These are phyloP conservation scores for Hesperia comma DNA, from an alignment of 2,888 invertebrate species.

Conservation along the genomic window DNA sequence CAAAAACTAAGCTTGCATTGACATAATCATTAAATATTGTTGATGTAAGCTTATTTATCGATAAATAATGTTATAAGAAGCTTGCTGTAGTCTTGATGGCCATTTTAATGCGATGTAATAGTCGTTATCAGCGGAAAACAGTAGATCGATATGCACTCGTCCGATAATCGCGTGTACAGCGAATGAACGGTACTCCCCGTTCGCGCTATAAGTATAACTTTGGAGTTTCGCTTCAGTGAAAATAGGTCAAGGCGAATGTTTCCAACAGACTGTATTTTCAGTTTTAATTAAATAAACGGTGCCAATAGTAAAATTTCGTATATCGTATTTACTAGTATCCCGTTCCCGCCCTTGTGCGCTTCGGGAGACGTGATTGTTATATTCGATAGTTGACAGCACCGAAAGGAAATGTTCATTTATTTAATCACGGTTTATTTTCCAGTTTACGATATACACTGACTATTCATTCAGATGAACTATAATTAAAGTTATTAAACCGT, in stretches of 20 bases:
- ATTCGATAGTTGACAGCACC: background rate
- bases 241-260: constrained; percentile 33
- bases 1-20: background rate
- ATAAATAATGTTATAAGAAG: background rate
- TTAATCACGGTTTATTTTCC: too few species aligned
- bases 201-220: constrained; percentile 29
- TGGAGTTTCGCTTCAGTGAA: constrained; percentile 31
- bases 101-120: constrained; percentile 1
- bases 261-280: constrained; percentile 25
- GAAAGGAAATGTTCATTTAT: too few species aligned
- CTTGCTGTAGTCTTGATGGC: background rate
- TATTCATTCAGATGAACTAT: too few species aligned
- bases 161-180: constrained; percentile 7
- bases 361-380: background rate
- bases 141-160: constrained; percentile 22
- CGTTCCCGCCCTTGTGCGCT: background rate
- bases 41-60: background rate
- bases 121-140: constrained; percentile 19
- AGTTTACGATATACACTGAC: too few species aligned
- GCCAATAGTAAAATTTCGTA: constrained; percentile 4
- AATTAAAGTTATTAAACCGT: too few species aligned
- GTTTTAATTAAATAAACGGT: constrained; percentile 2
- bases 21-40: background rate
- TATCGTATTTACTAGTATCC: background rate
- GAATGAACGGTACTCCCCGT: constrained; percentile 27